phyloP scores from a whole-genome alignment of 2,113 vertebrate genomes.

The Passerina amoena region DNA sequence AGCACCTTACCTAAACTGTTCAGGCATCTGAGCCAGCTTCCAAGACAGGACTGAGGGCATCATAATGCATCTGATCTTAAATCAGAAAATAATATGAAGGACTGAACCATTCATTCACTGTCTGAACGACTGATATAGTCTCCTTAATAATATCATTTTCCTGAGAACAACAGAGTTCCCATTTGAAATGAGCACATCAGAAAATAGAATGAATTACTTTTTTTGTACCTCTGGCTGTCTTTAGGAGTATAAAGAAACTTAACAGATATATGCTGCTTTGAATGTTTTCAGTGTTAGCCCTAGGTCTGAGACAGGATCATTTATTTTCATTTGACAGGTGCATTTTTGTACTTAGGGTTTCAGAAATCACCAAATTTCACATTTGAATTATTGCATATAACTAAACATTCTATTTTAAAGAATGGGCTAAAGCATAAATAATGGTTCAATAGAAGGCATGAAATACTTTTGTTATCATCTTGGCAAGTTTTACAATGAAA shows the following conservation, averaged over 20 bases:
- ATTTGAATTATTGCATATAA: background rate
- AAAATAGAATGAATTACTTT: background rate
- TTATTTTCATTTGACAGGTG: background rate
- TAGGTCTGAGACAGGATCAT: background rate
- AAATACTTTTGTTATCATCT: background rate
- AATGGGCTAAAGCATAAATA: background rate
- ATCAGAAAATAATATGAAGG: background rate
- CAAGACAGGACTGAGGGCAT: background rate
- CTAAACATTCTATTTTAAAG: background rate
- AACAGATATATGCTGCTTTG: background rate
- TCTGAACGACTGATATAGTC: background rate
- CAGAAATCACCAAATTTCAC: background rate
- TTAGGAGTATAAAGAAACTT: background rate
- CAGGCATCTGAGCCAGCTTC: background rate
- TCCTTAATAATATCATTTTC: background rate
- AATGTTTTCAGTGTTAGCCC: background rate
- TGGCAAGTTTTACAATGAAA: background rate
- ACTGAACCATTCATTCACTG: background rate
- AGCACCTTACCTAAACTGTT: background rate
- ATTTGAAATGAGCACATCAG: background rate
- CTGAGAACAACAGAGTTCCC: background rate
- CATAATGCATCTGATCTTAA: background rate
- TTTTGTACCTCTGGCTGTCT: background rate
- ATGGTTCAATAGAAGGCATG: background rate
- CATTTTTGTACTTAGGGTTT: background rate